A percentile compares a stretch with the other conserved stretches of the same genome.
Conservation (phyloP, 1,140 invertebrate genomes). For the Dinoponera quadriceps region DNA sequence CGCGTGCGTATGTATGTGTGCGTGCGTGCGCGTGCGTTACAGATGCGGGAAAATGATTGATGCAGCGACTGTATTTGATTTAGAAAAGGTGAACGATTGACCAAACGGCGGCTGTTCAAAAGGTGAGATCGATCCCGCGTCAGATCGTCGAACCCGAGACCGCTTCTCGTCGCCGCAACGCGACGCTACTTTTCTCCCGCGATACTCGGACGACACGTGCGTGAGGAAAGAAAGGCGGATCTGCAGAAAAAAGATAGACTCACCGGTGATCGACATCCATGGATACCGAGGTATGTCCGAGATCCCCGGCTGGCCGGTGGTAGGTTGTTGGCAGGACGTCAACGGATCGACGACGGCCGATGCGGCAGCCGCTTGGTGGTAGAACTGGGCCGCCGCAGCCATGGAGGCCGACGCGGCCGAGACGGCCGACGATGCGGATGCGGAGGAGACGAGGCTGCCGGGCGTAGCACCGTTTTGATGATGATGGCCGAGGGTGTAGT, state of each 20-base stretch:
- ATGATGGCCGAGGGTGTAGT: constrained; percentile 91
- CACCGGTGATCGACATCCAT: constrained; percentile 99
- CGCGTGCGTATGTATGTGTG: too few species aligned
- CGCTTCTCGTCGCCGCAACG: too few species aligned
- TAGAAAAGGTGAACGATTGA: neutral
- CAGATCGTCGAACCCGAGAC: neutral
- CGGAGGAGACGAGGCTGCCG: constrained; percentile 86
- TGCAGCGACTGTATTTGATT: neutral
- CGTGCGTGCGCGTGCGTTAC: too few species aligned
- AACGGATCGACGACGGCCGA: constrained; percentile 89
- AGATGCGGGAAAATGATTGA: neutral
- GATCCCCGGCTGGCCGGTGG: constrained; percentile 90
- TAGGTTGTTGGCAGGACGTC: constrained; percentile 88
- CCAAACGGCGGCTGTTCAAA: neutral
- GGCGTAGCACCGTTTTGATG: constrained; percentile 90
- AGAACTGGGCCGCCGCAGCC: constrained; percentile 94
- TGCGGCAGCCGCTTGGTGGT: constrained; percentile 92
- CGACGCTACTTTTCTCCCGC: too few species aligned
- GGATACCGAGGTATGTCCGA: constrained; percentile 96
- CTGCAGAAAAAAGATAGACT: constrained; percentile 85
- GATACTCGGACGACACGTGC: too few species aligned
- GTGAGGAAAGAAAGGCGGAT: neutral
- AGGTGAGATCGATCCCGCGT: neutral
- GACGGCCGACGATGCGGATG: constrained; percentile 86
- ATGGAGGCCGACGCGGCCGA: constrained; percentile 91